These are phyloP conservation scores for Chaenodraco wilsoni DNA, from an alignment of 2,797 vertebrate genomes.

Conservation along the genomic window DNA sequence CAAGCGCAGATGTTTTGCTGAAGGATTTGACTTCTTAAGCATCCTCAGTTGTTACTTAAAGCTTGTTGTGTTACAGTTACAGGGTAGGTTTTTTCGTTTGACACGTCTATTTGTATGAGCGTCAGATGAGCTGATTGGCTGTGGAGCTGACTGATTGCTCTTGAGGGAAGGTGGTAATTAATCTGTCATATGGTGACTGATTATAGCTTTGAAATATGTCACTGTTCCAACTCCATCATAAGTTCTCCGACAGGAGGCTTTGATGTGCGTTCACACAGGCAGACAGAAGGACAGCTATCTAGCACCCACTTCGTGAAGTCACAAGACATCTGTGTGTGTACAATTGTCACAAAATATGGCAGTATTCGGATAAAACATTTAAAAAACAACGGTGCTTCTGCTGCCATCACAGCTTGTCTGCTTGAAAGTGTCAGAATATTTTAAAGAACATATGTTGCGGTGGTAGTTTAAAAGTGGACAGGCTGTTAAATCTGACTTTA, in stretches of 20 bases:
- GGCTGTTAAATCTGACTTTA: background rate
- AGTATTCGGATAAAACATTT: constrained; percentile 21
- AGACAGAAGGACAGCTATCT: constrained; percentile 60
- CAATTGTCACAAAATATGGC: constrained; percentile 31
- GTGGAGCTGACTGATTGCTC: constrained; percentile 76
- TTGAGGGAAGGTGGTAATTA: constrained; percentile 80
- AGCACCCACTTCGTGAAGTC: constrained; percentile 54
- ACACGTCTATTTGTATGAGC: constrained; percentile 70
- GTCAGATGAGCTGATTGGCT: constrained; percentile 76
- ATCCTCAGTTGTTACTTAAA: constrained; percentile 9
- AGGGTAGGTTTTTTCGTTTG: constrained; percentile 18
- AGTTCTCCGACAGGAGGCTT: constrained; percentile 72
- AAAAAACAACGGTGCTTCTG: constrained; percentile 13
- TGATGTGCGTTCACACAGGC: constrained; percentile 60
- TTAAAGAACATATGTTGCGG: background rate
- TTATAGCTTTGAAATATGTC: constrained; percentile 80
- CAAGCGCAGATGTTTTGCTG: constrained; percentile 27
- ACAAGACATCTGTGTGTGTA: constrained; percentile 31
- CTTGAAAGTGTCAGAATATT: constrained; percentile 19
- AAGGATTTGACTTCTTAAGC: constrained; percentile 23
- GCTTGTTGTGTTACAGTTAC: constrained; percentile 21
- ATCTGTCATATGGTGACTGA: constrained; percentile 80
- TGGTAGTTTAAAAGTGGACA: constrained; percentile 33
- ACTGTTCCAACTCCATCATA: constrained; percentile 74
- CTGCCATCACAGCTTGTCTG: constrained; percentile 32